Evolutionary conservation across 2,888 invertebrate genomes (phyloP), one percentile per base, ranked within the genome.

Genomic region (Nasonia oneida): DNA sequence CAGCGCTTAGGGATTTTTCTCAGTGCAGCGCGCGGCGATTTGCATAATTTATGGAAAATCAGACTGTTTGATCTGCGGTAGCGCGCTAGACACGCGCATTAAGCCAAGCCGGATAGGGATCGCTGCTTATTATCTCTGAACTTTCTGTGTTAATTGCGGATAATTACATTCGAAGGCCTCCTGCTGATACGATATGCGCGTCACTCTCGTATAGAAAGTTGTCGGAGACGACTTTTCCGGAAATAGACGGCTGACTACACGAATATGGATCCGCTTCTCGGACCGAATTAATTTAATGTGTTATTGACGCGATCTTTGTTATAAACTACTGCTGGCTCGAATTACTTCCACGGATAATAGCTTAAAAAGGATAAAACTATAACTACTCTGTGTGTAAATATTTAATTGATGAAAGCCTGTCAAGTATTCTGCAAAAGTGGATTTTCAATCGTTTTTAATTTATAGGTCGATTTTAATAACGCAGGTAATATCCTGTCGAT

Each of bases 11-110:
- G 33, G 79, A 84, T 67, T 79, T 83, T 77, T 70, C 39, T 61
- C 84, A 39, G 10, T 61, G 67, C 33, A 2, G 47, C 71, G 18
- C 50, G 15, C 6, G 29, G 12, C 74, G 67, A 76, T 85, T 81
- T 85, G 39, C 84, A 85, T 85, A 85, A 85, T 85, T 85, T 77
- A 85, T 75, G 73, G 70, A 70, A 85, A 81, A 85, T 85, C 84
- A 77, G 71, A 47, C 61, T 37, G 33, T 57, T 81, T 50, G 76
- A 81, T 85, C 82, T 81, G 42, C 64, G 50, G 47, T 47, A 61
- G 57, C 57, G 37, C 76, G 37, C 76, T 23, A 75, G 75, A 50
- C 67, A 18, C 29, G 50, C 39, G 57, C 73, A 23, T 42, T 33
- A 2, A 71, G 29, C 53, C 18, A n/a, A 37, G 15, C n/a, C 57